Percentiles rank a stretch among this genome's conserved stretches.
These are phyloP conservation scores for Synanthedon tipuliformis DNA, from an alignment of 2,888 invertebrate genomes.

Conservation along the genomic window DNA sequence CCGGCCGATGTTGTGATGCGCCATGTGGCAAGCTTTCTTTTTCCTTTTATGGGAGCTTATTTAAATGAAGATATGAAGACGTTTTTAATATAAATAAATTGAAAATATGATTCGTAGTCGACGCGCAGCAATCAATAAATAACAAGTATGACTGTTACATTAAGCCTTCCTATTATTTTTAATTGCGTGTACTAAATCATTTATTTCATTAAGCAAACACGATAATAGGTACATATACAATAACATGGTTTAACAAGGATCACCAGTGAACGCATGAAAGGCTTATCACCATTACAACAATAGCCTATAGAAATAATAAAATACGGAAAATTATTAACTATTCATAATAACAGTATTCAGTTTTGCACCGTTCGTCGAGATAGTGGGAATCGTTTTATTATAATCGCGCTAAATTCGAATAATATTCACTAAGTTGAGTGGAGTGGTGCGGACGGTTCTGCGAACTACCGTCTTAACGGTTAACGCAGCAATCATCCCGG, in stretches of 20 bases:
- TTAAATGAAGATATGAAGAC: conserved; percentile 29
- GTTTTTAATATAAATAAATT: conserved; percentile 1
- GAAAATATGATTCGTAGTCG: neutral
- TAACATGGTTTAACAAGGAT: neutral
- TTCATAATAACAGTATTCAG: conserved; percentile 20
- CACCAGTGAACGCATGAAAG: neutral
- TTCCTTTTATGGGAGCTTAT: conserved; percentile 17
- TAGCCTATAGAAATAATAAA: conserved; percentile 3
- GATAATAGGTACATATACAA: neutral
- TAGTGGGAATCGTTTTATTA: conserved; percentile 24
- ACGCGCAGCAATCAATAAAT: no score
- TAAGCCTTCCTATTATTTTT: no score
- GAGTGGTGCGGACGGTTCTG: conserved; percentile 25
- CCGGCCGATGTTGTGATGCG: conserved; percentile 31
- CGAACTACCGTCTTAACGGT: conserved; percentile 40
- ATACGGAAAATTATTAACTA: conserved; percentile 10
- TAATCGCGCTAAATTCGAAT: conserved; percentile 29
- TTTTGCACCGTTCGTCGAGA: conserved; percentile 13
- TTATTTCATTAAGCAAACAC: conserved; percentile 2
- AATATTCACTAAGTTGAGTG: conserved; percentile 22
- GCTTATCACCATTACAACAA: neutral
- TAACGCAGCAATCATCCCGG: conserved; percentile 28
- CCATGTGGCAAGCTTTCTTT: conserved; percentile 3
- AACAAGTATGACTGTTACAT: no score
- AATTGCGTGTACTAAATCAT: conserved; percentile 4